Conservation (phyloP, 2,797 vertebrate species). For the Onychomys torridus region DNA sequence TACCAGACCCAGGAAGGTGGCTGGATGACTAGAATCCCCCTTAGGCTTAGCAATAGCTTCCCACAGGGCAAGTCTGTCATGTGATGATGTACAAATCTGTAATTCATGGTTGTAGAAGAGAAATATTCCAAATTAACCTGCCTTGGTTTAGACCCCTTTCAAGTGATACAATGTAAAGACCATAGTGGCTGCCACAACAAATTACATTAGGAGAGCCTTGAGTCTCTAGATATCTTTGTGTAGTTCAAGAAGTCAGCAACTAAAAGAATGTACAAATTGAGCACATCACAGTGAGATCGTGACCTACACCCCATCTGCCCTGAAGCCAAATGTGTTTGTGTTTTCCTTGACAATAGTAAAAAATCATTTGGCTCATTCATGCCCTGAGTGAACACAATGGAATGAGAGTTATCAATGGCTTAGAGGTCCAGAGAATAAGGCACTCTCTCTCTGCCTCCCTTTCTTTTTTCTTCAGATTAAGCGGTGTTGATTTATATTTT, state of each 20-base stretch:
- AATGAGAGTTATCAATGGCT: conserved; percentile 52
- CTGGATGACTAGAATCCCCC: neutral
- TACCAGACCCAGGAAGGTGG: neutral
- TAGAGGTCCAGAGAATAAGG: neutral
- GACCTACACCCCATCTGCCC: conserved; percentile 28
- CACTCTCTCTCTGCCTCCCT: neutral
- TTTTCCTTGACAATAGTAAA: conserved; percentile 56
- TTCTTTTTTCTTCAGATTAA: conserved; percentile 34
- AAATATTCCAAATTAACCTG: neutral
- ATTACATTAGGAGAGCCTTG: neutral
- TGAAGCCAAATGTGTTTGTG: conserved; percentile 52
- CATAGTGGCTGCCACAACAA: neutral
- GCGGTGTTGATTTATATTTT: neutral
- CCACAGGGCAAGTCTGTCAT: neutral
- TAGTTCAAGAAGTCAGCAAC: conserved; percentile 41
- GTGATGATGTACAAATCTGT: neutral
- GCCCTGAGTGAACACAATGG: conserved; percentile 1
- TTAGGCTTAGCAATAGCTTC: neutral
- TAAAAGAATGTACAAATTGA: conserved; percentile 36
- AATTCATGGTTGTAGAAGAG: neutral
- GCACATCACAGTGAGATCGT: neutral
- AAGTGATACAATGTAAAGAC: neutral
- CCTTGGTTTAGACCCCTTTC: neutral
- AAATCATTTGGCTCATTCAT: conserved; percentile 54
- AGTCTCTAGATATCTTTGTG: conserved; percentile 8